Conservation (phyloP, 2,888 invertebrate genomes). For the Philereme vetulata region DNA sequence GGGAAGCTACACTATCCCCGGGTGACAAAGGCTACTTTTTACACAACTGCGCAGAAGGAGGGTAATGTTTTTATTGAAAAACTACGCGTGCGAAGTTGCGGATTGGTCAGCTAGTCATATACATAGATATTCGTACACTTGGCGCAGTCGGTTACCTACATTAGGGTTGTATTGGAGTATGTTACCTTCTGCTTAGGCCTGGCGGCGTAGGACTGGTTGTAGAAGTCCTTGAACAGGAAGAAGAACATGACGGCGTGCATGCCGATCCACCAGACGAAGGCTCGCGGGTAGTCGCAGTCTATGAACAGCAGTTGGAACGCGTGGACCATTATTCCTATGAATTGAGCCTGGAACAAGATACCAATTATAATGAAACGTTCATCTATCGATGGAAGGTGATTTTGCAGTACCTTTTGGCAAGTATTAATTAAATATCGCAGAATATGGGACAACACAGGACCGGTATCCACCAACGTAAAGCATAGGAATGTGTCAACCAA, state of each 20-base stretch:
- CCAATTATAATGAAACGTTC: conserved; percentile 28
- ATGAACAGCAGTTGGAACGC: conserved; percentile 96
- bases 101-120: too few relatives aligned
- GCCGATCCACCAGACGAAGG: conserved; percentile 98
- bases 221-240: conserved; percentile 97
- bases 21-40: too few relatives aligned
- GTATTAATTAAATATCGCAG: too few relatives aligned
- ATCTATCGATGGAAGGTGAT: too few relatives aligned
- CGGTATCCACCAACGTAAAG: too few relatives aligned
- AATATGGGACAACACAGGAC: too few relatives aligned
- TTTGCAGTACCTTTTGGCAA: too few relatives aligned
- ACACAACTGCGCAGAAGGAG: too few relatives aligned
- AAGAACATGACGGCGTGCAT: conserved; percentile 98
- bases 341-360: conserved; percentile 87
- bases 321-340: conserved; percentile 94
- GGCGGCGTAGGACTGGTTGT: conserved; percentile 89
- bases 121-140: neutral
- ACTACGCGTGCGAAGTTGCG: too few relatives aligned
- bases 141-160: conserved; percentile 5
- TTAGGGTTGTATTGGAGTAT: neutral
- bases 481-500: too few relatives aligned
- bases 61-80: too few relatives aligned
- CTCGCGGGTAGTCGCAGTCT: conserved; percentile 96
- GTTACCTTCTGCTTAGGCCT: conserved; percentile 51
- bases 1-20: too few relatives aligned